Evolutionary conservation across 1,140 invertebrate genomes (phyloP).

Genomic region (Augochlora pura): DNA sequence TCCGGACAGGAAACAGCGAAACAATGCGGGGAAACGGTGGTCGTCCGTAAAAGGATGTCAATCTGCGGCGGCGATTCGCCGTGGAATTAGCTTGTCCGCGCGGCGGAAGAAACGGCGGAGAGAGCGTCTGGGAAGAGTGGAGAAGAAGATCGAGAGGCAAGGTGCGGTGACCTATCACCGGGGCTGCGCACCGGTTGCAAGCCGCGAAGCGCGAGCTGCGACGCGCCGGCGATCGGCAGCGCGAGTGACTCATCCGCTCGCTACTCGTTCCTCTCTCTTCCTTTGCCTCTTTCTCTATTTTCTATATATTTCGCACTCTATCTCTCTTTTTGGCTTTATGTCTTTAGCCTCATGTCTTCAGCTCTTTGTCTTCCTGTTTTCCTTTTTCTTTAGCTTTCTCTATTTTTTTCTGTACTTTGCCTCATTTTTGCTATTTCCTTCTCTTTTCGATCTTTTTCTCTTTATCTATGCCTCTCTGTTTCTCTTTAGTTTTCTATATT

Average conservation of each 20-base stretch:
- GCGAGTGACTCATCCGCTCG: constrained; percentile 58
- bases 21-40: not conserved
- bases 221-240: constrained; percentile 45
- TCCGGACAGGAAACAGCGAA: not conserved
- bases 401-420: too few species aligned
- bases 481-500: too few species aligned
- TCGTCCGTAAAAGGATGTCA: not conserved
- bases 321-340: too few species aligned
- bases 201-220: not conserved
- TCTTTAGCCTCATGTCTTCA: too few species aligned
- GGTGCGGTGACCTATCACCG: constrained; percentile 70
- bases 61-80: not conserved
- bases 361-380: too few species aligned
- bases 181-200: constrained; percentile 23
- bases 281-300: not conserved
- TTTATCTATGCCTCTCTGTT: too few species aligned
- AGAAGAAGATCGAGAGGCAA: constrained; percentile 58
- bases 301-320: not conserved
- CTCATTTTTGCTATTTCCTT: too few species aligned
- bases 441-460: too few species aligned
- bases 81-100: constrained; percentile 15
- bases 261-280: constrained; percentile 37
- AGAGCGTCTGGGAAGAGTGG: not conserved
- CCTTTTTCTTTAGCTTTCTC: too few species aligned
- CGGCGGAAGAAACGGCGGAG: not conserved